Evolutionary conservation across 2,113 vertebrate genomes (phyloP), one percentile per base, ranked within the genome.

Genomic region (Crypturellus undulatus): DNA sequence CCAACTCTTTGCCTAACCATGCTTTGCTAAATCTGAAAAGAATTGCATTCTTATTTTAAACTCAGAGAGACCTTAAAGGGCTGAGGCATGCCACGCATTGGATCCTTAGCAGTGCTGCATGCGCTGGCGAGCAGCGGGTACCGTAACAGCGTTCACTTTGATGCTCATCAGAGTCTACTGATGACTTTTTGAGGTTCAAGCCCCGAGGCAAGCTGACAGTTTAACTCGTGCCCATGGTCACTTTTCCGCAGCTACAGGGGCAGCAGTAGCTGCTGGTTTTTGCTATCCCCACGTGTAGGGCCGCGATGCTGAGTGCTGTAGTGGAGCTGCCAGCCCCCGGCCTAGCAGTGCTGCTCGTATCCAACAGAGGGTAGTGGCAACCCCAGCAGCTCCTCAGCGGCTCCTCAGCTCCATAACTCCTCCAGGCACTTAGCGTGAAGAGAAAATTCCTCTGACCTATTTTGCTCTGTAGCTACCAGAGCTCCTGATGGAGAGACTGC

Each of bases 301-400:
- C 30, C 1, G 2, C 42, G 3, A 19, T 30, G 45, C 45, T 19
- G 11, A 9, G 26, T 24, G 17, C 51, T 2, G 3, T 40, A 49
- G 49, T 0, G 4, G 59, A 65, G 45, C 26, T 1, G 0, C 7
- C 36, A 73, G n/a, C 21, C 24, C 1, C 1, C 12, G 49, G 18
- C 36, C 63, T 40, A 43, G n/a, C 47, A 58, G 59, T 77, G 58
- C 47, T 36, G 26, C 45, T 26, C 21, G 4, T 58, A 28, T 10
- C 45, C 58, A 40, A 30, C 13, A 49, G 30, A 25, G 34, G 11
- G 16, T 36, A 18, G 40, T n/a, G 47, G 21, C 60, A 58, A 10
- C 47, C 70, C 38, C 11, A n/a, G 47, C 49, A 24, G 49, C 49
- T 11, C 9, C 49, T 21, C 47, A 19, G 75, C 65, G 91, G 36